Percentiles rank a stretch among this genome's conserved stretches.
phyloP scores from a whole-genome alignment of 2,797 vertebrate species.

The Phoebastria nigripes region DNA sequence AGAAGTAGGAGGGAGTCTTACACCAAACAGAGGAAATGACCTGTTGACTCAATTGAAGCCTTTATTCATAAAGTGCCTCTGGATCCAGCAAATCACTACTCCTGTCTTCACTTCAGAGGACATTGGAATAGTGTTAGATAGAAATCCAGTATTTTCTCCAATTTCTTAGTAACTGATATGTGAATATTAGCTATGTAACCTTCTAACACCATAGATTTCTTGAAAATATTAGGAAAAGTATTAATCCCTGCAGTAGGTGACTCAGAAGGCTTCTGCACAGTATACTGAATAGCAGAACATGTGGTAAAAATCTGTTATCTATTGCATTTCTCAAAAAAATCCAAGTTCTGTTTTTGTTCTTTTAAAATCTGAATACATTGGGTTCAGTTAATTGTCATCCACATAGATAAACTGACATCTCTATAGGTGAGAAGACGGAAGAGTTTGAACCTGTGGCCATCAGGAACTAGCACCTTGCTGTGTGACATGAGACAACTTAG shows the following conservation, averaged over 20 bases:
- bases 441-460: background rate
- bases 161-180: background rate
- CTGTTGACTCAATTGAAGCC: background rate
- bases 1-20: background rate
- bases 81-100: background rate
- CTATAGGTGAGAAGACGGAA: background rate
- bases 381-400: background rate
- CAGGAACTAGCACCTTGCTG: background rate
- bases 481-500: background rate
- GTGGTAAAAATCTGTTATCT: background rate
- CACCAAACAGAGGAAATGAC: background rate
- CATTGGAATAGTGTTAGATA: background rate
- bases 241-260: background rate
- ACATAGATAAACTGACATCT: background rate
- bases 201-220: background rate
- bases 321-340: background rate
- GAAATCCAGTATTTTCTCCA: background rate
- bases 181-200: background rate
- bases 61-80: background rate
- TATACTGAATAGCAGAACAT: background rate
- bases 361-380: background rate
- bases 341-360: background rate
- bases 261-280: background rate
- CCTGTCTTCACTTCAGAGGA: background rate
- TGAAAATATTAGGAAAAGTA: background rate